Percentiles rank a stretch among this genome's conserved stretches.
Evolutionary conservation across 2,888 invertebrate species (phyloP).

Genomic region (Diadromus collaris): DNA sequence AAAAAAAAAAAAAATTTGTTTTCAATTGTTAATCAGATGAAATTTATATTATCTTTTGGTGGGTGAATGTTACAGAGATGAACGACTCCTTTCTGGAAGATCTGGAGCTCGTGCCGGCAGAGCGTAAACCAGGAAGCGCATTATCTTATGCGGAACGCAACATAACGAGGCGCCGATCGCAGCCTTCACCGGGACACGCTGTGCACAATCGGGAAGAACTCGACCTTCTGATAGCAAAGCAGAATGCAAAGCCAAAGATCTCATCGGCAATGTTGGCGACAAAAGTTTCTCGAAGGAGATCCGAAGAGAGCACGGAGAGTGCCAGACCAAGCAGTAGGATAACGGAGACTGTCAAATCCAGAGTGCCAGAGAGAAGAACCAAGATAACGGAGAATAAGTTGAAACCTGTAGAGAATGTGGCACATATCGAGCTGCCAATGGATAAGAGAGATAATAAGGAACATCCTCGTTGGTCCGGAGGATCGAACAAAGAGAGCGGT

Average conservation of each 20-base stretch:
- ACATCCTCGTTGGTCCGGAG: conserved; percentile 38
- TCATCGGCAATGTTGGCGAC: background rate
- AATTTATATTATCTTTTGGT: background rate
- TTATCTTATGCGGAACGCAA: conserved; percentile 65
- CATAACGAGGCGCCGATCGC: conserved; percentile 70
- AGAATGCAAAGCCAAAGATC: conserved; percentile 16
- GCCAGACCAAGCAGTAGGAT: conserved; percentile 4
- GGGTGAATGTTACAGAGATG: conserved; percentile 62
- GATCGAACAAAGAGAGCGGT: conserved; percentile 51
- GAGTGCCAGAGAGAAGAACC: conserved; percentile 6
- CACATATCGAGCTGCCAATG: conserved; percentile 23
- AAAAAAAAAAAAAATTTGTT: background rate
- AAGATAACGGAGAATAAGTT: conserved; percentile 45
- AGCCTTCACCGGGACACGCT: conserved; percentile 27
- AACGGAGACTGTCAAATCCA: conserved; percentile 17
- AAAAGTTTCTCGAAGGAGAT: conserved; percentile 41
- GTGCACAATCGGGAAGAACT: conserved; percentile 31
- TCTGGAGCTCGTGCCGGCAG: conserved; percentile 65
- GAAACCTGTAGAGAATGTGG: conserved; percentile 50
- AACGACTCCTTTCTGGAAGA: conserved; percentile 77
- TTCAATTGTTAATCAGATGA: background rate
- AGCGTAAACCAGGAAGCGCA: conserved; percentile 54
- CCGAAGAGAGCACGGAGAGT: conserved; percentile 14
- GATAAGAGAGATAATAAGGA: conserved; percentile 34
- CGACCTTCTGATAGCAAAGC: conserved; percentile 32